Percentiles rank a stretch among this genome's conserved stretches.
These are phyloP conservation scores for Gallinago undulata DNA, from an alignment of 2,113 vertebrate species.

Conservation along the genomic window DNA sequence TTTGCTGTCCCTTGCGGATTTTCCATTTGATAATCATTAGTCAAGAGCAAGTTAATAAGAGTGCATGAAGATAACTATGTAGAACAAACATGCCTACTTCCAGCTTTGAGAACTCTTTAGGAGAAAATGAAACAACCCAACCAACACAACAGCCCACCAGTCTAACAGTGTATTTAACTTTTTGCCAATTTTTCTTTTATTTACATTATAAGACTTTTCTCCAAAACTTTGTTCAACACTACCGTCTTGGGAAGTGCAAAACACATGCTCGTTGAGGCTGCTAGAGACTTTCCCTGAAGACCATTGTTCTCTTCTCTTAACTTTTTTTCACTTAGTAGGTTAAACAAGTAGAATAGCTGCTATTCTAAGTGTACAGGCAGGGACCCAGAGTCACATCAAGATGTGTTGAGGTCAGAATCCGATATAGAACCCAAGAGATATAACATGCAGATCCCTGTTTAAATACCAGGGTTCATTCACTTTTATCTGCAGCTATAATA, in stretches of 20 bases:
- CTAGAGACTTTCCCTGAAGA: background rate
- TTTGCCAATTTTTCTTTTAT: background rate
- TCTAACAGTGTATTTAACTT: background rate
- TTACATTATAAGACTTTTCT: background rate
- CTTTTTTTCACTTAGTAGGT: background rate
- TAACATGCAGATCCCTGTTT: background rate
- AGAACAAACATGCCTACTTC: background rate
- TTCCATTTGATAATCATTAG: background rate
- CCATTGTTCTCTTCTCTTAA: background rate
- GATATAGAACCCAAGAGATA: background rate
- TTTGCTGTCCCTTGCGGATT: background rate
- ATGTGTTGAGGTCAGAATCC: background rate
- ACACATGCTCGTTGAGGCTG: background rate
- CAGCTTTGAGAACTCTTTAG: background rate
- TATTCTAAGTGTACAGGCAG: background rate
- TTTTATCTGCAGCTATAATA: background rate
- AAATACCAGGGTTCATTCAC: background rate
- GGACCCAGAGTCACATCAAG: background rate
- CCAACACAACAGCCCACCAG: background rate
- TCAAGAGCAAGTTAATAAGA: background rate
- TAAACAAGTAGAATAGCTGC: background rate
- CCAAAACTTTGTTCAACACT: background rate
- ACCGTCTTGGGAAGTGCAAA: background rate
- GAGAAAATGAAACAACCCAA: background rate
- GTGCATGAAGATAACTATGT: background rate